Evolutionary conservation across 2,888 invertebrate genomes (phyloP).

Genomic region (Cheiracanthium punctorium): DNA sequence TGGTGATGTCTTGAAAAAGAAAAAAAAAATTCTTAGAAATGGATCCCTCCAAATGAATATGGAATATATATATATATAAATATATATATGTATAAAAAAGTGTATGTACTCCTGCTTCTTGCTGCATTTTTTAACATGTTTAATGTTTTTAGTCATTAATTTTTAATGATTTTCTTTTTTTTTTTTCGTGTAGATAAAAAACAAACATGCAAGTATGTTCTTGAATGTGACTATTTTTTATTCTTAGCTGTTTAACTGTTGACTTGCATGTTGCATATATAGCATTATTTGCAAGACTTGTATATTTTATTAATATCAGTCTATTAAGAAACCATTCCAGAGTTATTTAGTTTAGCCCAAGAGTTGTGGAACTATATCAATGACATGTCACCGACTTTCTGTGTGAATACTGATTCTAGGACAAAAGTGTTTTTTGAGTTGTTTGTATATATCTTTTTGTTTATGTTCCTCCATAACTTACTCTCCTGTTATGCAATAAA

Average conservation of each 20-base stretch:
- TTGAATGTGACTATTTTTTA: slow-evolving; percentile 45
- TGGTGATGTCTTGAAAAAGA: slow-evolving; percentile 13
- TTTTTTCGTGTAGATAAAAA: slow-evolving; percentile 8
- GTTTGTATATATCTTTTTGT: slow-evolving; percentile 58
- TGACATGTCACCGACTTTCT: slow-evolving; percentile 37
- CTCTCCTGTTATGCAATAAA: slow-evolving; percentile 15
- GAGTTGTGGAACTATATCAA: slow-evolving; percentile 34
- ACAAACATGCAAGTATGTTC: not conserved
- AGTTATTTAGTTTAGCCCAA: slow-evolving; percentile 48
- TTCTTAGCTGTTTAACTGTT: slow-evolving; percentile 42
- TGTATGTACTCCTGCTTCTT: slow-evolving; percentile 11
- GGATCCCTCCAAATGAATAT: slow-evolving; percentile 13
- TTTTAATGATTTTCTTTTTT: slow-evolving; percentile 11
- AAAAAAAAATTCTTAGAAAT: slow-evolving; percentile 7
- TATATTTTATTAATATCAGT: slow-evolving; percentile 56
- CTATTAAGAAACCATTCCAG: slow-evolving; percentile 57
- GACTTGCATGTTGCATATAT: not conserved
- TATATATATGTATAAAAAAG: slow-evolving; percentile 6
- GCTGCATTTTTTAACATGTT: slow-evolving; percentile 13
- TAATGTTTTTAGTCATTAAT: slow-evolving; percentile 11
- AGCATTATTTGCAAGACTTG: slow-evolving; percentile 30
- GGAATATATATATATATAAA: not conserved
- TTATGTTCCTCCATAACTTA: slow-evolving; percentile 46
- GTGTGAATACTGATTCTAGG: slow-evolving; percentile 65
- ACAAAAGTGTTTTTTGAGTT: slow-evolving; percentile 67